Evolutionary conservation across 2,888 invertebrate species (phyloP), one percentile per base, ranked within the genome.

Genomic region (Melanophora roralis): DNA sequence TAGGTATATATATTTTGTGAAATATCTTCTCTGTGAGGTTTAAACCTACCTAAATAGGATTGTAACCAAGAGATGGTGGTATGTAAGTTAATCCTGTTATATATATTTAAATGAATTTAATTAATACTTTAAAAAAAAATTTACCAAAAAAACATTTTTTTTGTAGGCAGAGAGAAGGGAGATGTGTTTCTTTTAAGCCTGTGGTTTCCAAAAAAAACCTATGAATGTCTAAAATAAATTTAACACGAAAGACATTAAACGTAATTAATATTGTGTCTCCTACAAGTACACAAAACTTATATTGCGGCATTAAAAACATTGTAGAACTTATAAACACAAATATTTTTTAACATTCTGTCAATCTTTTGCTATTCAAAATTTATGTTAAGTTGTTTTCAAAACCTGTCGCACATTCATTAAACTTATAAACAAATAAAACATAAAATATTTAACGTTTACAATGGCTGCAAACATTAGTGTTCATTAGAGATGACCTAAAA

Each of bases 41-140:
- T 14, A 14, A 51, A 40, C 21, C 7, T 21, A 27, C 27, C 51
- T 34, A 72, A 51, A 75, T 55, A 55, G 49, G 67, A 68, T 75
- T 68, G 68, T 68, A 60, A 75, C 62, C 49, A 68, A 21, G n/a
- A 45, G 36, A 53, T 45, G 51, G 14, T 59, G 57, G 49, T 34
- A 74, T 59, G 43, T 51, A 38, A 53, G 16, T 7, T 45, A 69
- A 38, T 69, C 76, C 69, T 76, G 76, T 49, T 69, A 69, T 69
- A 76, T 69, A 57, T 69, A 57, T 62, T 49, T 62, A 40, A 62
- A 76, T 64, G 27, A 43, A 57, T 45, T 14, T 23, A 57, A 47
- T 57, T n/a, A n/a, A n/a, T n/a, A n/a, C n/a, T n/a, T n/a, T n/a
- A n/a, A n/a, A n/a, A n/a, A n/a, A n/a, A n/a, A n/a, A n/a, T n/a